Base-by-base conservation (phyloP, 2,113 vertebrate species). In the Plotosus lineatus region DNA sequence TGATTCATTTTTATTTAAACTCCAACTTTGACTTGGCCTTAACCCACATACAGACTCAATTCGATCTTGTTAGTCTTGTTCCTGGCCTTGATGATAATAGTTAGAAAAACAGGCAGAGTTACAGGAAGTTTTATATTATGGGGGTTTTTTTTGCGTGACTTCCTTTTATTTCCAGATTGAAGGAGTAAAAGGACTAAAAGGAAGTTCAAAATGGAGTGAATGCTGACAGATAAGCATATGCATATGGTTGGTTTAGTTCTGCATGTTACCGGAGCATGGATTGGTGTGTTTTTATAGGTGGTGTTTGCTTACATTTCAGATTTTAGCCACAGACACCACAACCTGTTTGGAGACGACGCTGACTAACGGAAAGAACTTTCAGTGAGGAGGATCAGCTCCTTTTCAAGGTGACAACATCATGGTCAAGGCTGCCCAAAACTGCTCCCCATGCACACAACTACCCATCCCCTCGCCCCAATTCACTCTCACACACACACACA, bases 241-340 rank as follows among this genome's bases (percentile, higher is more conserved):
- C 14, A 55, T 5, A 33, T 38, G 11, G 6, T 38, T 5, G 44
- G 53, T 42, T 28, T 28, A 11, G 53, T 17, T 11, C 46, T 11
- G n/a, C 1, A 33, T 23, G 3, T 53, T 21, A 38, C 15, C 21
- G 2, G 26, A 42, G 40, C 33, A 65, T 28, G 36, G 2, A 11
- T 33, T n/a, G n/a, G 19, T 60, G 53, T 60, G 53, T 48, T 80
- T 61, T 21, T 26, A 21, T 50, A 79, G 66, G 36, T 74, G 44
- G 31, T 73, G 69, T 50, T 80, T 73, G 28, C 28, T 21, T 17
- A 21, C 1, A 21, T 17, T 80, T 50, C 31, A 14, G 38, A 33
- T 4, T 36, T 56, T 68, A 42, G 36, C 65, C 51, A 71, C 38
- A 80, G 58, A 55, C 79, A 75, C 50, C 68, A 85, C 33, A 84